Evolutionary conservation across 2,888 invertebrate genomes (phyloP).

Genomic region (Drosophila sordidula): DNA sequence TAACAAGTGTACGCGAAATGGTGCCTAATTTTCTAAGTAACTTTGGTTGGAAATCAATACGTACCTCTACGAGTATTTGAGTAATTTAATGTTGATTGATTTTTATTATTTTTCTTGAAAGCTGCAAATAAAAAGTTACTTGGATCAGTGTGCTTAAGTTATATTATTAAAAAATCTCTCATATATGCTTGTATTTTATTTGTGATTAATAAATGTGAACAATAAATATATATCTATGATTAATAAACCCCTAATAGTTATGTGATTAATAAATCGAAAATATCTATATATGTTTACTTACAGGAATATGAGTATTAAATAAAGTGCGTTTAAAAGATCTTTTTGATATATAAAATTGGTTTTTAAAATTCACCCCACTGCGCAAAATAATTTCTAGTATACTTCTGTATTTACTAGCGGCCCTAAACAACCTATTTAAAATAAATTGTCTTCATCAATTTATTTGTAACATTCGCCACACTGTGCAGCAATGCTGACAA

Average conservation of each 20-base stretch:
- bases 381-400: too few relatives aligned
- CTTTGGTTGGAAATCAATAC: not conserved
- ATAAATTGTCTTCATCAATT: not conserved
- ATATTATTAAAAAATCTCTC: not conserved
- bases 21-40: not conserved
- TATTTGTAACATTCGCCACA: constrained; percentile 8
- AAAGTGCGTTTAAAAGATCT: too few relatives aligned
- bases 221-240: not conserved
- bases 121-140: not conserved
- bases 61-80: not conserved
- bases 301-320: too few relatives aligned
- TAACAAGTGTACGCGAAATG: not conserved
- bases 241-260: too few relatives aligned
- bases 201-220: not conserved
- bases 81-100: not conserved
- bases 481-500: constrained; percentile 53
- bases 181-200: too few relatives aligned
- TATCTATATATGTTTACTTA: not conserved
- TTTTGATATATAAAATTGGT: too few relatives aligned
- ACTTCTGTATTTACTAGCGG: too few relatives aligned
- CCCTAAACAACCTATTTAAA: not conserved
- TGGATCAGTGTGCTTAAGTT: not conserved
- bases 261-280: not conserved
- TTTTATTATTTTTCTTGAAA: too few relatives aligned
- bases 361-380: too few relatives aligned